These are phyloP conservation scores for Candidula unifasciata DNA, from an alignment of 2,888 invertebrate genomes.

Conservation along the genomic window DNA sequence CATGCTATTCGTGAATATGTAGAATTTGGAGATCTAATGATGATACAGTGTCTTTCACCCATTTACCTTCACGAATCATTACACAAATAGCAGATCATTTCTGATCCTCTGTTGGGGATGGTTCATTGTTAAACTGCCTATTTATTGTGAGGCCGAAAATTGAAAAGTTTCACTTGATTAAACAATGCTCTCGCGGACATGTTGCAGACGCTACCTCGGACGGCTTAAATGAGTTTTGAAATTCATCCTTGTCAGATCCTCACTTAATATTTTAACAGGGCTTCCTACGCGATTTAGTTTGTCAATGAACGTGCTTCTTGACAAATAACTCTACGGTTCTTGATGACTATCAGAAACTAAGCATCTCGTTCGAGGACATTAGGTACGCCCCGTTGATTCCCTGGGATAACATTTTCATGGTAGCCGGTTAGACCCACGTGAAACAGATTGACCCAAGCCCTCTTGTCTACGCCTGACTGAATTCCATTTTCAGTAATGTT, in stretches of 20 bases:
- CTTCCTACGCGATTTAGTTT: slow-evolving; percentile 4
- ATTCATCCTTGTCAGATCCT: neutral
- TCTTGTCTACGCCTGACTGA: neutral
- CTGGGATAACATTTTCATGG: neutral
- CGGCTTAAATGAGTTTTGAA: neutral
- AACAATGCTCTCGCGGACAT: neutral
- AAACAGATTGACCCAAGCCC: neutral
- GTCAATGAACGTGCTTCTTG: neutral
- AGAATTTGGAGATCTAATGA: too few species aligned
- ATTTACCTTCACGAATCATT: too few species aligned
- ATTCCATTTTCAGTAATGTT: neutral
- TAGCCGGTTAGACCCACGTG: neutral
- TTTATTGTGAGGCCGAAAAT: too few species aligned
- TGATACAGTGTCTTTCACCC: too few species aligned
- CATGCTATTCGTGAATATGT: too few species aligned
- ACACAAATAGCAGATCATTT: too few species aligned
- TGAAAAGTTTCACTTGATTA: neutral
- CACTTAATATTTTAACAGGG: slow-evolving; percentile 4
- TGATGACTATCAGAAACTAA: neutral
- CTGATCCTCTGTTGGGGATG: too few species aligned
- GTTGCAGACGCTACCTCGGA: neutral
- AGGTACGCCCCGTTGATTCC: slow-evolving; percentile 5
- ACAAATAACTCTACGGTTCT: neutral
- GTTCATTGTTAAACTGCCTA: too few species aligned
- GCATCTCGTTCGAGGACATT: neutral